Conservation (phyloP, 2,888 invertebrate genomes). For the Mallateleia sp. region DNA sequence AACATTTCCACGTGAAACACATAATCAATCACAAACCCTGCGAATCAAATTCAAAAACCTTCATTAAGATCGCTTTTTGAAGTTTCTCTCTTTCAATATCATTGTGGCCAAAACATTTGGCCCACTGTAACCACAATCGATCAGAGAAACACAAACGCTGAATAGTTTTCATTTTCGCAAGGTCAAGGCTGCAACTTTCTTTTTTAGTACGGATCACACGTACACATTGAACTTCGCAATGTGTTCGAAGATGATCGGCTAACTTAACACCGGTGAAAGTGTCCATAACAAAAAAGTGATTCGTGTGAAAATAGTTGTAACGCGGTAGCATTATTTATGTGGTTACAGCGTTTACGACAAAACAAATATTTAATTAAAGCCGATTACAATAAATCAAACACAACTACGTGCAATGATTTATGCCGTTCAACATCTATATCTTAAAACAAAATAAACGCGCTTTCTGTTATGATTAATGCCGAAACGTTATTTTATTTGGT, state of each 20-base stretch:
- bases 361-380: slow-evolving; percentile 47
- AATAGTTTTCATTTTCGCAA: slow-evolving; percentile 65
- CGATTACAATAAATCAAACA: slow-evolving; percentile 46
- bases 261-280: slow-evolving; percentile 45
- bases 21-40: slow-evolving; percentile 10
- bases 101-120: slow-evolving; percentile 19
- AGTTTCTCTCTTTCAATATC: slow-evolving; percentile 20
- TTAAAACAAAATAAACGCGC: slow-evolving; percentile 33
- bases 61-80: slow-evolving; percentile 29
- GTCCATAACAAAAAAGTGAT: slow-evolving; percentile 18
- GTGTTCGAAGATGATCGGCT: slow-evolving; percentile 32
- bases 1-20: not conserved
- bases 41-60: slow-evolving; percentile 13
- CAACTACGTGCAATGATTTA: slow-evolving; percentile 31
- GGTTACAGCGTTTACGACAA: slow-evolving; percentile 38
- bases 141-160: slow-evolving; percentile 32
- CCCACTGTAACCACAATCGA: slow-evolving; percentile 21
- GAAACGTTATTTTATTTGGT: slow-evolving; percentile 17
- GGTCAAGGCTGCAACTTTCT: slow-evolving; percentile 63
- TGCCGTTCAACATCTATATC: slow-evolving; percentile 15
- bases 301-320: slow-evolving; percentile 59
- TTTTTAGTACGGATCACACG: slow-evolving; percentile 35
- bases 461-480: slow-evolving; percentile 30
- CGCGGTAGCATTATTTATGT: slow-evolving; percentile 34
- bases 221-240: slow-evolving; percentile 10